These are phyloP conservation scores for Drosophila nigritarsus DNA, from an alignment of 2,888 invertebrate genomes.

Conservation along the genomic window DNA sequence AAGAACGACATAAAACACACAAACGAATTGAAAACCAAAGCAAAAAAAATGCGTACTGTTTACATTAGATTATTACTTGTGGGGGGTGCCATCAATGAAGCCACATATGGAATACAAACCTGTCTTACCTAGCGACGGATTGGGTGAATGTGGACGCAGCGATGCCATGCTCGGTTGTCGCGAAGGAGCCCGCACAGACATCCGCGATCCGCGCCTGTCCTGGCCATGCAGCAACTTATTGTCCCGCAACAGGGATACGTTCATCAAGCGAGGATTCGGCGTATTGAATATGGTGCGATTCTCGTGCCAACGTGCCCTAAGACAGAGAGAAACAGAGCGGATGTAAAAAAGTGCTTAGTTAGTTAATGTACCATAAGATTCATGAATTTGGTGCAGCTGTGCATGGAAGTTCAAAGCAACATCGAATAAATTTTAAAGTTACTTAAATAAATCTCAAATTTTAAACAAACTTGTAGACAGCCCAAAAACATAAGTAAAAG, in stretches of 20 bases:
- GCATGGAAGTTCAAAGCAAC: background rate
- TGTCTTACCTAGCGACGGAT: constrained; percentile 86
- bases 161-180: constrained; percentile 94
- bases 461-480: too few species aligned
- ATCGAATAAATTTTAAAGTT: background rate
- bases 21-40: constrained; percentile 40
- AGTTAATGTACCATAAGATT: constrained; percentile 14
- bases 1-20: constrained; percentile 31
- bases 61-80: constrained; percentile 23
- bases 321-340: background rate
- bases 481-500: too few species aligned
- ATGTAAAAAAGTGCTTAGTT: constrained; percentile 24
- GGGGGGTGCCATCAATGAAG: constrained; percentile 42
- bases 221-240: constrained; percentile 91
- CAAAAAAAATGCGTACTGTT: constrained; percentile 38
- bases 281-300: constrained; percentile 97
- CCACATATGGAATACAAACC: constrained; percentile 83
- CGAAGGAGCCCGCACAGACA: constrained; percentile 92
- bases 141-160: constrained; percentile 90
- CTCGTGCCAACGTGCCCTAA: constrained; percentile 95
- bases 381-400: background rate
- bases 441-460: too few species aligned
- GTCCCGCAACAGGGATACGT: constrained; percentile 93
- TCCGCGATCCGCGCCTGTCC: constrained; percentile 92
- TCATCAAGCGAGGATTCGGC: constrained; percentile 96